phyloP scores from a whole-genome alignment of 2,888 invertebrate species.

The Penaeus monodon region DNA sequence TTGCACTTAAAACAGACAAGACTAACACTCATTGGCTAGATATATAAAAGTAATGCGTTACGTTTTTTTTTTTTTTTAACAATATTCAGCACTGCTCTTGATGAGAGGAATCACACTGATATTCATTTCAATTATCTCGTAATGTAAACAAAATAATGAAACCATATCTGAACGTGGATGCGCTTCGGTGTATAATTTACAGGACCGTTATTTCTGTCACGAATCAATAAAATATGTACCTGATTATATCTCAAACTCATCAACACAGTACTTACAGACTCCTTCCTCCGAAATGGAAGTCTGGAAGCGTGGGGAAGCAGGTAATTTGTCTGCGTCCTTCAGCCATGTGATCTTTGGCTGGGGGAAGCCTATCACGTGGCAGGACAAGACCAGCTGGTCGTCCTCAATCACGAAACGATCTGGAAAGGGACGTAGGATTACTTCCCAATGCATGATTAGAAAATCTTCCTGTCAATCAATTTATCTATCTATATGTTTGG shows the following conservation, averaged over 20 bases:
- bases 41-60: no score
- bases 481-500: neutral
- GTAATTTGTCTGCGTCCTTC: constrained; percentile 78
- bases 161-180: no score
- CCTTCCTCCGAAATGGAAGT: constrained; percentile 81
- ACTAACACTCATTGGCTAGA: no score
- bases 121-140: no score
- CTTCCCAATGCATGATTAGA: neutral
- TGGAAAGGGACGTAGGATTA: constrained; percentile 68
- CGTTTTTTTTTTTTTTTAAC: no score
- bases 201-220: no score
- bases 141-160: no score
- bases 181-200: no score
- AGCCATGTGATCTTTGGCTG: constrained; percentile 82
- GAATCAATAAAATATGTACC: neutral
- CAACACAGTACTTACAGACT: constrained; percentile 72
- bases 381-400: constrained; percentile 83
- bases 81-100: no score
- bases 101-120: no score
- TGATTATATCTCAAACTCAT: neutral
- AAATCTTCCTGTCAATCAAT: neutral
- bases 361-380: constrained; percentile 82
- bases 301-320: constrained; percentile 74
- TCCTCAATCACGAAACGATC: constrained; percentile 81
- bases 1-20: no score